phyloP scores from a whole-genome alignment of 2,797 vertebrate genomes.

The Rhinophrynus dorsalis region DNA sequence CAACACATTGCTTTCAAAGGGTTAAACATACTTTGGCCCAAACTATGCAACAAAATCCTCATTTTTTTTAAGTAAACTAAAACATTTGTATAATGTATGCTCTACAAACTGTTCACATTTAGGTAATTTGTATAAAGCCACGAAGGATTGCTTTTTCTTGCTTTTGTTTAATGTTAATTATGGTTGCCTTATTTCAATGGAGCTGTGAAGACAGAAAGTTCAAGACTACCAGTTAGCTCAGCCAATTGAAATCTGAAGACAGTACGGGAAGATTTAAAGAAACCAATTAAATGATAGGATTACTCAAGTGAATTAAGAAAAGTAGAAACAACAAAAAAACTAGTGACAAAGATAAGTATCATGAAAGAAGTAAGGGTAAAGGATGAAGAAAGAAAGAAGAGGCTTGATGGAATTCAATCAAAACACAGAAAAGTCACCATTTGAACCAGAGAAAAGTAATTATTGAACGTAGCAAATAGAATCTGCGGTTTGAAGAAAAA shows the following conservation, averaged over 20 bases:
- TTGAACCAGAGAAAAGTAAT: constrained; percentile 40
- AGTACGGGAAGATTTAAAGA: background rate
- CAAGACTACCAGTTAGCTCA: background rate
- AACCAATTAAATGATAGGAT: constrained; percentile 36
- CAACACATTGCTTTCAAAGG: too few relatives aligned
- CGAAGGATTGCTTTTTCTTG: too few relatives aligned
- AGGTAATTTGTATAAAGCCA: too few relatives aligned
- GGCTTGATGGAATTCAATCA: constrained; percentile 43
- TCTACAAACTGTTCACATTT: too few relatives aligned
- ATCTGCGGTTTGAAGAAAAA: constrained; percentile 36
- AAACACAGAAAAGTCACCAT: constrained; percentile 25
- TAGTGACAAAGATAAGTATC: constrained; percentile 23
- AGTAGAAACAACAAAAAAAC: constrained; percentile 1
- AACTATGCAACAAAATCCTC: too few relatives aligned
- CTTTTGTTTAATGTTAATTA: constrained; percentile 2
- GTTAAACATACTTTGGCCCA: too few relatives aligned
- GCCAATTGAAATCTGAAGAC: background rate
- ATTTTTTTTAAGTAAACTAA: too few relatives aligned
- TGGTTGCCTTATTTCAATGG: background rate
- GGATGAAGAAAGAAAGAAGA: background rate
- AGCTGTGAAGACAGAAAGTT: background rate
- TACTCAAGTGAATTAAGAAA: constrained; percentile 21
- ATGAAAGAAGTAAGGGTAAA: background rate
- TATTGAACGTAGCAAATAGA: constrained; percentile 36
- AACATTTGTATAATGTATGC: too few relatives aligned